phyloP scores from a whole-genome alignment of 2,888 invertebrate species.

The Thera obeliscata region DNA sequence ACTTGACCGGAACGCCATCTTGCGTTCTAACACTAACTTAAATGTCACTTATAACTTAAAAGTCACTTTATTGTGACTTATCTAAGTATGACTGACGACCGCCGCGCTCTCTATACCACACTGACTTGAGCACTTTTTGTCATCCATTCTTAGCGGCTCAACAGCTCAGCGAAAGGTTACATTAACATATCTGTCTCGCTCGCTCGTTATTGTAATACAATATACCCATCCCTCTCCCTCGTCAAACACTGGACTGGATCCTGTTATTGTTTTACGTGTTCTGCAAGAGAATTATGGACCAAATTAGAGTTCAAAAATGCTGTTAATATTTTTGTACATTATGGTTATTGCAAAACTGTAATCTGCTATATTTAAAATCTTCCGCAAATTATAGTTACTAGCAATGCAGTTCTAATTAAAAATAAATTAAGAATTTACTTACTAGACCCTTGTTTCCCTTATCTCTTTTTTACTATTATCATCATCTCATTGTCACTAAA shows the following conservation, averaged over 20 bases:
- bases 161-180: conserved; percentile 77
- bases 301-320: conserved; percentile 43
- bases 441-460: too few species aligned
- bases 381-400: not conserved
- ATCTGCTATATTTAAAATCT: not conserved
- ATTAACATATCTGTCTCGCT: conserved; percentile 60
- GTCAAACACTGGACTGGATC: conserved; percentile 60
- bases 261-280: conserved; percentile 79
- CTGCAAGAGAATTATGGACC: conserved; percentile 68
- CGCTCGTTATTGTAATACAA: conserved; percentile 44
- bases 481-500: too few species aligned
- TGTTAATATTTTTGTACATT: conserved; percentile 45
- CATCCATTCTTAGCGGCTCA: conserved; percentile 72
- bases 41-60: conserved; percentile 60
- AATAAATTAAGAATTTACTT: too few species aligned
- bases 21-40: conserved; percentile 59
- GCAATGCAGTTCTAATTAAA: too few species aligned
- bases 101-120: conserved; percentile 73
- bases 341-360: not conserved
- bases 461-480: too few species aligned
- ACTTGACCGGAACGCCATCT: conserved; percentile 74
- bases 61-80: conserved; percentile 70
- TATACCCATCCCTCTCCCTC: conserved; percentile 55
- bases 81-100: conserved; percentile 67
- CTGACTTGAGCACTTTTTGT: conserved; percentile 79